Base-by-base conservation (phyloP, 2,888 invertebrate species). In the Plusia festucae region DNA sequence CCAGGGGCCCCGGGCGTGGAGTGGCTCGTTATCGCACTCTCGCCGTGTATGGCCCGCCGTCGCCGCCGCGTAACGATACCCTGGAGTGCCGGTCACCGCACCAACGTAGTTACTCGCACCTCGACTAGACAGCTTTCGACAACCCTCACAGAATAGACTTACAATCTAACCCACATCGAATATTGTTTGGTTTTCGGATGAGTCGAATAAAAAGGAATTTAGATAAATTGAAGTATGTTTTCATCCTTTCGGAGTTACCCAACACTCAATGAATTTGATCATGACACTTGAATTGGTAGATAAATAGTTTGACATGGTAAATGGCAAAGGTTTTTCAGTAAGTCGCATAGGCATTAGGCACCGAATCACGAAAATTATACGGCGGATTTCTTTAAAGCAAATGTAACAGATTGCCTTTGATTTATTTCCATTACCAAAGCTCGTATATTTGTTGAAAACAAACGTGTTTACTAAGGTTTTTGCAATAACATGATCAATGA, bases 11-110 rank as follows among this genome's bases (percentile, higher is more conserved):
- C 64, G 78, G 76, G 74, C 75, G 71, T 83, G 81, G 78, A 88
- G 88, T 85, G 86, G 84, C 86, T 88, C 88, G 88, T 88, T 88
- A 88, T 82, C 81, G 81, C 81, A 70, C 83, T 79, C 81, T 76
- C 77, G 68, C 59, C 68, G 69, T 72, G 73, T 61, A 70, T 70
- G 74, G 67, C 54, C 68, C 68, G 60, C 70, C 74, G 58, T 60
- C 68, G 66, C 61, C 75, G 72, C 73, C 61, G 20, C 60, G 70
- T 83, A 83, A 80, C 82, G 84, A 82, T 73, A 78, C 79, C 73
- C 63, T 74, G 68, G 63, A 82, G 83, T 76, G 67, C 71, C 67
- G 68, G 71, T 71, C 72, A 72, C 77, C 63, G 70, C 61, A 67
- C 70, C 73, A 62, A 73, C 68, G 58, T 77, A 70, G 73, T 73